phyloP scores from a whole-genome alignment of 2,888 invertebrate genomes.

The Callimorpha dominula region DNA sequence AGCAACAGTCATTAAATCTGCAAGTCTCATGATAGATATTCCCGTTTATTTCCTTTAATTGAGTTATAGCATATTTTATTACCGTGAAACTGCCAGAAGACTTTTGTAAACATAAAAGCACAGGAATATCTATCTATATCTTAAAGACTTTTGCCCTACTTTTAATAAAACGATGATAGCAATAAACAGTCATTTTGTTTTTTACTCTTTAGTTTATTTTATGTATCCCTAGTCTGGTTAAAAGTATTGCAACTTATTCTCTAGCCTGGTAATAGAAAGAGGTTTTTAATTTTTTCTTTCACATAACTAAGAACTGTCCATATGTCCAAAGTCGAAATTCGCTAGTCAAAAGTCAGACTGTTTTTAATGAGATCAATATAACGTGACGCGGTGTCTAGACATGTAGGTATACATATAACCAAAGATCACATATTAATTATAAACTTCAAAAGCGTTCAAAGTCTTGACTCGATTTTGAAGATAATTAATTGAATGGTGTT shows the following conservation, averaged over 20 bases:
- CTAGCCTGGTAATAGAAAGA: too few relatives aligned
- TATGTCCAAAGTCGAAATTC: neutral
- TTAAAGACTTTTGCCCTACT: neutral
- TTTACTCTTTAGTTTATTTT: neutral
- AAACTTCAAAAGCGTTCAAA: slow-evolving; percentile 44
- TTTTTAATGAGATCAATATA: neutral
- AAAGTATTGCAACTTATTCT: neutral
- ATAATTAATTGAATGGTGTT: slow-evolving; percentile 32
- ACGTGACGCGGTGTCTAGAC: neutral
- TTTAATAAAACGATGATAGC: neutral
- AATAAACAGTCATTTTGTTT: neutral
- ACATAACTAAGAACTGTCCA: too few relatives aligned
- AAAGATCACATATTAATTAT: slow-evolving; percentile 18
- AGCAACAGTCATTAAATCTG: too few relatives aligned
- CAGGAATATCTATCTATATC: neutral
- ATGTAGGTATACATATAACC: neutral
- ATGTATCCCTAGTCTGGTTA: neutral
- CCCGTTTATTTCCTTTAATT: too few relatives aligned
- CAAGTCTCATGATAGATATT: too few relatives aligned
- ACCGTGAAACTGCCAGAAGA: neutral
- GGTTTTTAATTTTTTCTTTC: neutral
- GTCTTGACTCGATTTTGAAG: slow-evolving; percentile 34
- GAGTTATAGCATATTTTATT: too few relatives aligned
- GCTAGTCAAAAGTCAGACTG: neutral
- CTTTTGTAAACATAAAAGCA: neutral